Conservation (phyloP, 2,888 invertebrate genomes). For the Boloria selene region DNA sequence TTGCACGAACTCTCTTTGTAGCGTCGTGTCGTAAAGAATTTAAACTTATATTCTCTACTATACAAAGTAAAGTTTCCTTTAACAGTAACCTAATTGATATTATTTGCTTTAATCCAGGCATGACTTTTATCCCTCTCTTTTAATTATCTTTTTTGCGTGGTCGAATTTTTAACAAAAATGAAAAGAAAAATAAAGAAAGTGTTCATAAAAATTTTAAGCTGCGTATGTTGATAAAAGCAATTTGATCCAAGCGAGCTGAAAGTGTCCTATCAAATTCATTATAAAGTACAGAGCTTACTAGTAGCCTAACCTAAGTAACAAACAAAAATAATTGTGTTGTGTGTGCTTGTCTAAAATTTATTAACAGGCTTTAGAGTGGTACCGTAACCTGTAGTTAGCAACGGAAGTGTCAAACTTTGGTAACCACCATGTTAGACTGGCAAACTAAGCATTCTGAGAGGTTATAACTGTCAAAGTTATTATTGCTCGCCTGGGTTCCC, state of each 20-base stretch:
- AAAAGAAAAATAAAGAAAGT: too few species aligned
- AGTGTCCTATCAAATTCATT: too few species aligned
- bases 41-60: conserved; percentile 32
- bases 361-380: conserved; percentile 47
- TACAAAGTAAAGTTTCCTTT: conserved; percentile 38
- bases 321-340: conserved; percentile 6
- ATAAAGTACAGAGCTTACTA: too few species aligned
- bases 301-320: not conserved
- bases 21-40: conserved; percentile 5
- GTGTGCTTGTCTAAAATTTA: conserved; percentile 23
- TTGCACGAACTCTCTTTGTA: conserved; percentile 38
- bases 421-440: conserved; percentile 52
- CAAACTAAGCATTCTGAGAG: conserved; percentile 54
- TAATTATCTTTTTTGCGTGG: too few species aligned
- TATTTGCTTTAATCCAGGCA: not conserved
- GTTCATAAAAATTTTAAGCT: too few species aligned
- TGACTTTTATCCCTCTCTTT: not conserved
- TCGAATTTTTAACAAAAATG: too few species aligned
- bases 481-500: conserved; percentile 58
- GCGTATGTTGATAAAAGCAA: too few species aligned
- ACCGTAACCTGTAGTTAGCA: conserved; percentile 57
- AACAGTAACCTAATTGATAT: not conserved
- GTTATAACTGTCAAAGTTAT: conserved; percentile 72
- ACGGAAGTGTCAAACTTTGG: conserved; percentile 68
- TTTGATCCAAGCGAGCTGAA: too few species aligned